Evolutionary conservation across 2,888 invertebrate genomes (phyloP).

Genomic region (Blomia tropicalis): DNA sequence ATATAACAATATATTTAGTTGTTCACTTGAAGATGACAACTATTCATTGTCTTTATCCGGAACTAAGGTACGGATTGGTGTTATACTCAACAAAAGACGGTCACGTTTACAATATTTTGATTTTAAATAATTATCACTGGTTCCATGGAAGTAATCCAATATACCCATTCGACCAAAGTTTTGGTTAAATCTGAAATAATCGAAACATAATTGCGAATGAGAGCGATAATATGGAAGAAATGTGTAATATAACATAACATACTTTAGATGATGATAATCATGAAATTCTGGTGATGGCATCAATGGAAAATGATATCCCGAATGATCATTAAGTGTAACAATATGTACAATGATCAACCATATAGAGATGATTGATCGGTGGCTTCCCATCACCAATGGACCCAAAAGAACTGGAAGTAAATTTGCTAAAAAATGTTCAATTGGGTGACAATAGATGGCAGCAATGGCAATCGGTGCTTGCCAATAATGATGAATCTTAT

Average conservation of each 20-base stretch:
- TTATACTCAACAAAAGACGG: background rate
- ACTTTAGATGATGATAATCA: conserved; percentile 68
- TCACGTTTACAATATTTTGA: conserved; percentile 8
- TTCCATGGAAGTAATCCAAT: conserved; percentile 12
- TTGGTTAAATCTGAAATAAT: conserved; percentile 5
- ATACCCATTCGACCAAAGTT: conserved; percentile 17
- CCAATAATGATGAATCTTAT: conserved; percentile 76
- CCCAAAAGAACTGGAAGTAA: conserved; percentile 52
- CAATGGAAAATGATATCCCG: conserved; percentile 65
- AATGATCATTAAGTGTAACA: conserved; percentile 40
- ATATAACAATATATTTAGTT: no score
- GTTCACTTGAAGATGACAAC: no score
- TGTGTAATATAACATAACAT: conserved; percentile 27
- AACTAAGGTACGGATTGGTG: background rate
- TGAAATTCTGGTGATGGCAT: conserved; percentile 70
- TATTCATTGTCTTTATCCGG: background rate
- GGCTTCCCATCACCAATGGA: conserved; percentile 34
- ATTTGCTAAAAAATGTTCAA: conserved; percentile 58
- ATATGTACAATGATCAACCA: conserved; percentile 58
- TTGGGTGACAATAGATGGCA: conserved; percentile 60
- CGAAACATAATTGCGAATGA: background rate
- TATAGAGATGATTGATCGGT: conserved; percentile 41
- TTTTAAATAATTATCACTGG: conserved; percentile 2
- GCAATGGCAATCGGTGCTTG: conserved; percentile 65
- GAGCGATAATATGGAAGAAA: background rate